Conservation (phyloP, 1,140 invertebrate species). For the Ceratina japonica region DNA sequence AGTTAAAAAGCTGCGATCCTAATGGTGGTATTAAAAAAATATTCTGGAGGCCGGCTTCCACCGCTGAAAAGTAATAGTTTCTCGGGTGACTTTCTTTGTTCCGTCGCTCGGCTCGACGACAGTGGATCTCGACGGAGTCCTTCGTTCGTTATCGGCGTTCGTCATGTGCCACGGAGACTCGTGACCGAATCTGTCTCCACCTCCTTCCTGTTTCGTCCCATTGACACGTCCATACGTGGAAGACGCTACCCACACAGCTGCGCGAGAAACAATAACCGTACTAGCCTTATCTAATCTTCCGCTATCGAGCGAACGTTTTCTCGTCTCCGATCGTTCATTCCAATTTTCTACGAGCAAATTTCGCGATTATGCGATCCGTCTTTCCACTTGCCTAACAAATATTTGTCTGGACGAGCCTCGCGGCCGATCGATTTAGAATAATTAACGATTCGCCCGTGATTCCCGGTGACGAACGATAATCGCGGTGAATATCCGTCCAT, state of each 20-base stretch:
- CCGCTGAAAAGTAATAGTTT: neutral
- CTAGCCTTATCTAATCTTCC: conserved; percentile 50
- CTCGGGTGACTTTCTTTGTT: neutral
- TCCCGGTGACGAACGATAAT: neutral
- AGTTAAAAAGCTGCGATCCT: conserved; percentile 28
- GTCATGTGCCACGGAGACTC: conserved; percentile 13
- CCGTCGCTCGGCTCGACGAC: neutral
- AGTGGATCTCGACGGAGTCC: neutral
- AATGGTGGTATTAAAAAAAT: conserved; percentile 45
- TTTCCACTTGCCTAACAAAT: neutral
- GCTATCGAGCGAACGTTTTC: conserved; percentile 19
- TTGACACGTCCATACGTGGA: conserved; percentile 42
- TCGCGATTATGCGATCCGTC: neutral
- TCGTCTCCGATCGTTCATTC: neutral
- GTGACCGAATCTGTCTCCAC: conserved; percentile 47
- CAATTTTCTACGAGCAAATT: neutral
- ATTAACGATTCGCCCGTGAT: neutral
- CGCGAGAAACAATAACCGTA: conserved; percentile 20
- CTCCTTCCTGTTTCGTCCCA: conserved; percentile 49
- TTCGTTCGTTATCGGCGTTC: conserved; percentile 37
- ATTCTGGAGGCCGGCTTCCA: neutral
- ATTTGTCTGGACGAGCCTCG: neutral
- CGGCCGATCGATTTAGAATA: too few species aligned
- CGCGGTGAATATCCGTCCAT: too few species aligned
- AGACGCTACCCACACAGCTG: conserved; percentile 39